These are phyloP conservation scores for Tetranychus urticae DNA, from an alignment of 1,140 invertebrate genomes.

Conservation along the genomic window DNA sequence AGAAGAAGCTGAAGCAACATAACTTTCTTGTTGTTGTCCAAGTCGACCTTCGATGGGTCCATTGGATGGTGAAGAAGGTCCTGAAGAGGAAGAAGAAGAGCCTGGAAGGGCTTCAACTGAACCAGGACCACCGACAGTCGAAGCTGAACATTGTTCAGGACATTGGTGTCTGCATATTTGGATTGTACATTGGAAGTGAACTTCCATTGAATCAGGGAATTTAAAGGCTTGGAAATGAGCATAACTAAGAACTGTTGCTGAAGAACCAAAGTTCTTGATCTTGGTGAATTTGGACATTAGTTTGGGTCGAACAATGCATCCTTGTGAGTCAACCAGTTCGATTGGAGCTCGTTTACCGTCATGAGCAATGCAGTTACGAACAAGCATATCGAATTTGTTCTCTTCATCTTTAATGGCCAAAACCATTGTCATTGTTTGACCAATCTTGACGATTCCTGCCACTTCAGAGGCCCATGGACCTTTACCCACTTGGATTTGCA, in stretches of 20 bases:
- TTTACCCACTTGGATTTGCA: constrained; percentile 40
- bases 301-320: constrained; percentile 71
- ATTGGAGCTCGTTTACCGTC: constrained; percentile 77
- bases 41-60: constrained; percentile 6
- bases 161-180: constrained; percentile 17
- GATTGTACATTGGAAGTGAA: constrained; percentile 18
- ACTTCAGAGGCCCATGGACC: constrained; percentile 84
- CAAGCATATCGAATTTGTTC: constrained; percentile 83
- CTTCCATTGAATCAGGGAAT: constrained; percentile 16
- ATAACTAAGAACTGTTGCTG: constrained; percentile 73
- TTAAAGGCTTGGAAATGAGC: constrained; percentile 46
- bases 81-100: no score
- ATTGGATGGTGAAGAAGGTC: not conserved
- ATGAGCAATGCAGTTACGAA: constrained; percentile 75
- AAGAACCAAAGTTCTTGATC: constrained; percentile 80
- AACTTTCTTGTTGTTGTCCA: not conserved
- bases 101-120: not conserved
- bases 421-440: constrained; percentile 88
- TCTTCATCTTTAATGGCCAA: constrained; percentile 82
- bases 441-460: constrained; percentile 78
- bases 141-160: constrained; percentile 15
- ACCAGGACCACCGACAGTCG: not conserved
- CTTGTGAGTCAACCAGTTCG: constrained; percentile 69
- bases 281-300: constrained; percentile 83
- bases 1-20: not conserved